Percentiles rank a stretch among this genome's conserved stretches.
These are phyloP conservation scores for Phaetusa simplex DNA, from an alignment of 2,113 vertebrate species.

Conservation along the genomic window DNA sequence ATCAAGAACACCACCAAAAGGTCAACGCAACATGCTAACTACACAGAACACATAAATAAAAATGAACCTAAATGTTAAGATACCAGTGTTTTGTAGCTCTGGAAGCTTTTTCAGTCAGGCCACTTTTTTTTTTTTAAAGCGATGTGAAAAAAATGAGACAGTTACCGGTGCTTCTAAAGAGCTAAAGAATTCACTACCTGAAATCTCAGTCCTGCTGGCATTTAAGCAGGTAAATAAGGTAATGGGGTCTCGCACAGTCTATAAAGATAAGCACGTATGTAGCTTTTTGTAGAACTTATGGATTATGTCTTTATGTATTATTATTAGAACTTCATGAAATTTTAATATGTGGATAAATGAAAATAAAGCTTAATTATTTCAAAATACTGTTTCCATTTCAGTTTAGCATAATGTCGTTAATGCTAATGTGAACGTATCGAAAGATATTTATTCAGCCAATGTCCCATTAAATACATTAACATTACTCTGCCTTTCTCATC, in stretches of 20 bases:
- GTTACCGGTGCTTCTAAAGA: not conserved
- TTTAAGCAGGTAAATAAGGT: not conserved
- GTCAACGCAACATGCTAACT: not conserved
- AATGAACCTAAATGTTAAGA: not conserved
- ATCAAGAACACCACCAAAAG: not conserved
- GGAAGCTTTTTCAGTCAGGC: not conserved
- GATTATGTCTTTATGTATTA: not conserved
- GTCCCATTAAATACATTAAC: conserved; percentile 34
- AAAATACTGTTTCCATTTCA: conserved; percentile 30
- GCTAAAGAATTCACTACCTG: not conserved
- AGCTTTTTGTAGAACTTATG: not conserved
- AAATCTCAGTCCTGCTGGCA: not conserved
- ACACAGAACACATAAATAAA: not conserved
- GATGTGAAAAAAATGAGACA: not conserved
- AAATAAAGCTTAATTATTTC: conserved; percentile 56
- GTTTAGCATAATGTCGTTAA: not conserved
- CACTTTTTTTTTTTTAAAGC: not conserved
- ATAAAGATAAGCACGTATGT: not conserved
- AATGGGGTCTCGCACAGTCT: not conserved
- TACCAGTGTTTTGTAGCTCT: not conserved
- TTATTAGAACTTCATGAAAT: conserved; percentile 24
- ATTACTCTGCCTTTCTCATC: conserved; percentile 5
- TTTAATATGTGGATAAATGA: conserved; percentile 34
- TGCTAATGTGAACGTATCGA: not conserved
- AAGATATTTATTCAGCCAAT: conserved; percentile 26